Percentiles rank a stretch among this genome's conserved stretches.
Conservation (phyloP, 2,113 vertebrate genomes). For the Camelus dromedarius region DNA sequence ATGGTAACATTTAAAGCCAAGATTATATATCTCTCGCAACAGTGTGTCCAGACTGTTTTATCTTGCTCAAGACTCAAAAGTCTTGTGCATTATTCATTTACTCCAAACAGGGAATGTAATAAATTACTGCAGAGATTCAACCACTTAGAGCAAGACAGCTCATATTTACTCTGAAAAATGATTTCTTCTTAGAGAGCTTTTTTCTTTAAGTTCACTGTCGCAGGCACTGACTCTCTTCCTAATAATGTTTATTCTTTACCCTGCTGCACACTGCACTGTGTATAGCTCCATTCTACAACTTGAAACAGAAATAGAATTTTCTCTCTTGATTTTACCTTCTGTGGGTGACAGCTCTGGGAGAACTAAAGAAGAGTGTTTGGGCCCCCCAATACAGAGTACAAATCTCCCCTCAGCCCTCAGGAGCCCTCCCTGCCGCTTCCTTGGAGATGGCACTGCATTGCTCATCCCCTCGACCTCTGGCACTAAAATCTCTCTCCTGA, state of each 20-base stretch:
- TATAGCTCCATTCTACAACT: background rate
- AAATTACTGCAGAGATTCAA: slow-evolving; percentile 61
- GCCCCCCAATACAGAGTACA: background rate
- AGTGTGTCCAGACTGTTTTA: slow-evolving; percentile 34
- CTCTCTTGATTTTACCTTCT: background rate
- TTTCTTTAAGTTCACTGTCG: slow-evolving; percentile 5
- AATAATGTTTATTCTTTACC: background rate
- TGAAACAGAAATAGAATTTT: background rate
- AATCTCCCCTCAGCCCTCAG: background rate
- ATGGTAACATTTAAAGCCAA: slow-evolving; percentile 29
- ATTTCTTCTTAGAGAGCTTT: slow-evolving; percentile 58
- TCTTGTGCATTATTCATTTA: slow-evolving; percentile 65
- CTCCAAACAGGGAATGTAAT: slow-evolving; percentile 44
- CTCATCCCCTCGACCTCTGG: background rate
- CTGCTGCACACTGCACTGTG: background rate
- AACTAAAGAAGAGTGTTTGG: background rate
- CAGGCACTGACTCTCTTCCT: background rate
- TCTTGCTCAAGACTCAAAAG: slow-evolving; percentile 47
- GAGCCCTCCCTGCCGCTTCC: background rate
- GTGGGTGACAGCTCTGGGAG: background rate
- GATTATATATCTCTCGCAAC: slow-evolving; percentile 20
- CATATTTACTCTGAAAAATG: slow-evolving; percentile 57
- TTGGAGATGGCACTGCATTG: background rate
- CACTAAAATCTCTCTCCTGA: background rate
- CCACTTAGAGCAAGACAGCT: slow-evolving; percentile 48